A percentile compares a stretch with the other conserved stretches of the same genome.
phyloP scores from a whole-genome alignment of 35 echinoderm and acorn worm species.

The Apostichopus japonicus region DNA sequence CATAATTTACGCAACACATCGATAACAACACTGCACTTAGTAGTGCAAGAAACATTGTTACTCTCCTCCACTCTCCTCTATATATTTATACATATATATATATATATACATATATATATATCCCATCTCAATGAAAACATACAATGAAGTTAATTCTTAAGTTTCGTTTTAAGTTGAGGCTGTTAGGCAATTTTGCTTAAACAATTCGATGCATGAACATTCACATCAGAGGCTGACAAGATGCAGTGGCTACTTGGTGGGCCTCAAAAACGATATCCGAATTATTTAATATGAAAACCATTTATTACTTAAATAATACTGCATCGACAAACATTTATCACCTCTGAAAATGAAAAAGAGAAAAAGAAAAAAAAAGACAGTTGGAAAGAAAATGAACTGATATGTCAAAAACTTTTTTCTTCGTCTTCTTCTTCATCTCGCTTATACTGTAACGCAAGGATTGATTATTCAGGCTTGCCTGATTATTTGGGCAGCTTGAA shows the following conservation, averaged over 20 bases:
- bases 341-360: neutral
- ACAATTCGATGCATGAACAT: no score
- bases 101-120: no score
- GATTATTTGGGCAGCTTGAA: constrained; percentile 54
- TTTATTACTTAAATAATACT: neutral
- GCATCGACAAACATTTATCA: neutral
- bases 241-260: neutral
- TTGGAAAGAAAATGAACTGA: neutral
- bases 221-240: no score
- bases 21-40: no score
- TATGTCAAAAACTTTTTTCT: constrained; percentile 11
- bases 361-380: neutral
- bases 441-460: neutral
- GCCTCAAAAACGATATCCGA: neutral
- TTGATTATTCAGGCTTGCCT: constrained; percentile 30
- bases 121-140: no score
- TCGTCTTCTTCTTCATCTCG: neutral
- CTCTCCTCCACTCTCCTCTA: no score
- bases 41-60: no score
- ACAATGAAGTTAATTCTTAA: no score
- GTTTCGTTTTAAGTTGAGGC: no score
- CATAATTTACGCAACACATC: no score
- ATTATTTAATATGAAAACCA: neutral
- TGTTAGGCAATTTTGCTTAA: no score
- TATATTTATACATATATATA: no score